Base-by-base conservation (phyloP, 2,888 invertebrate genomes). In the Dromius quadrimaculatus region DNA sequence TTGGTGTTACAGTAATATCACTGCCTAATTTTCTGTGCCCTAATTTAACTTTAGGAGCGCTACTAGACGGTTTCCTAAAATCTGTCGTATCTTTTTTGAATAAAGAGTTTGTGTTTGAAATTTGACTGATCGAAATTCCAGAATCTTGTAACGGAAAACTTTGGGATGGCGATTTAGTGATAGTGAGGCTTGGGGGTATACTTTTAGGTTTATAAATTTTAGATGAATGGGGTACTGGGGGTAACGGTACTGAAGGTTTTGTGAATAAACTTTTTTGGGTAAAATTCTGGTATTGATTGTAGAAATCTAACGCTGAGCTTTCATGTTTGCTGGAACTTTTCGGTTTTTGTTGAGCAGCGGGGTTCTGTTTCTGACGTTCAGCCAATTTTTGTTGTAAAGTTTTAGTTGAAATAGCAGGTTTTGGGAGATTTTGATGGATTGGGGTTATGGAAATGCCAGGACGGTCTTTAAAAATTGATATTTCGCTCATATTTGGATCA, bases 331-430 rank as follows among this genome's bases (percentile, higher is more conserved):
- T 47, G 2, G 54, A 15, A 23, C 59, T 72, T 23, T 23, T 66
- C 34, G 72, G 69, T 69, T 68, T 47, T 63, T 71, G 72, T 71
- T 71, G 73, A 19, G 77, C 77, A 9, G 73, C 76, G 22, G 77
- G 75, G 36, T 79, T 79, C 71, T 82, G 82, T 76, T 90, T 89
- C 73, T 89, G 87, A 71, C 87, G 84, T 73, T 90, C 90, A 0
- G 89, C 90, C 66, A 90, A 79, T 79, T 89, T 90, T 77, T 90
- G 89, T 76, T 90, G 90, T 69, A 90, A 78, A 0, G 90, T 90
- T 81, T 90, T 90, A 82, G 23, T 75, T 74, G 9, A 76, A 61
- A 43, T 36, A 15, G 68, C 11, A 17, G 72, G 6, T n/a, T 61
- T 28, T 34, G 71, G 57, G 6, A 45, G 54, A 36, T n/a, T 62